A percentile compares a stretch with the other conserved stretches of the same genome.
Evolutionary conservation across 1,140 invertebrate genomes (phyloP).

Genomic region (Trissolcus basalis): DNA sequence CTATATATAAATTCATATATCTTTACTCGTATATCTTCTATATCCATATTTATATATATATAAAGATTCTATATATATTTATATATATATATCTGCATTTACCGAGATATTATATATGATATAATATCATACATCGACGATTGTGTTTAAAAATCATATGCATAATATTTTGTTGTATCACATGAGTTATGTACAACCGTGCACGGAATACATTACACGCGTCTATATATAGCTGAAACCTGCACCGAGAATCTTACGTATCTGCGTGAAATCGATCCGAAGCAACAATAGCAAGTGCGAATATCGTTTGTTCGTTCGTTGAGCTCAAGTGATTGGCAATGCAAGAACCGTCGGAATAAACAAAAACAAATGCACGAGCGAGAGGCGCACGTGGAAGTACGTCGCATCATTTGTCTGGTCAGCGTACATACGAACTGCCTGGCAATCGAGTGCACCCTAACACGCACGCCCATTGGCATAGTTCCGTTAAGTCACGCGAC

Average conservation of each 20-base stretch:
- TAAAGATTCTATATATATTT: constrained; percentile 5
- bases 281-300: constrained; percentile 27
- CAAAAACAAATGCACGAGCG: not conserved
- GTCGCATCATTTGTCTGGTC: not conserved
- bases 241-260: constrained; percentile 49
- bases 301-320: not conserved
- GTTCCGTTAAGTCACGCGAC: constrained; percentile 12
- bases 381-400: not conserved
- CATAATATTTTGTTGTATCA: constrained; percentile 56
- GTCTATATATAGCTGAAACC: constrained; percentile 48
- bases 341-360: not conserved
- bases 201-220: constrained; percentile 50
- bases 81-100: too few relatives aligned
- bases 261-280: constrained; percentile 38
- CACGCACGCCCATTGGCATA: constrained; percentile 23
- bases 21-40: constrained; percentile 40
- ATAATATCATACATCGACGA: constrained; percentile 53
- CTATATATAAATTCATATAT: constrained; percentile 53
- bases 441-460: constrained; percentile 30
- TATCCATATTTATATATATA: constrained; percentile 24
- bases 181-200: constrained; percentile 59
- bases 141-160: constrained; percentile 52
- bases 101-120: constrained; percentile 55
- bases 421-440: too few relatives aligned
- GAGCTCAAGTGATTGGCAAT: not conserved